A percentile compares a stretch with the other conserved stretches of the same genome.
phyloP scores from a whole-genome alignment of 2,797 vertebrate species.

The Acrossocheilus fasciatus region DNA sequence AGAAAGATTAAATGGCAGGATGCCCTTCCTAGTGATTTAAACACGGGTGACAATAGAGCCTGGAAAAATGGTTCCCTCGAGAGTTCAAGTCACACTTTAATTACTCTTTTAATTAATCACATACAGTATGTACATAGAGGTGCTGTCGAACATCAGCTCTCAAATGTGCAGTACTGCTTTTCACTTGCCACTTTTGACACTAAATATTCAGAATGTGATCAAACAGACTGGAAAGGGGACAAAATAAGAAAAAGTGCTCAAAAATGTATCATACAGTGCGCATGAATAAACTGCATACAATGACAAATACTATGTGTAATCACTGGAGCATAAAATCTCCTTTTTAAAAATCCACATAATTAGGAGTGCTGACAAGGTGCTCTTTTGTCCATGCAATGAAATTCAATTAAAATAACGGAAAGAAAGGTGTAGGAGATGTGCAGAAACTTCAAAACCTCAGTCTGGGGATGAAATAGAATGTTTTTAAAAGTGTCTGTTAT shows the following conservation, averaged over 20 bases:
- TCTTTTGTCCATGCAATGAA: conserved; percentile 48
- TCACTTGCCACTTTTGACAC: neutral
- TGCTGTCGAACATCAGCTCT: conserved; percentile 26
- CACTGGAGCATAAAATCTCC: conserved; percentile 11
- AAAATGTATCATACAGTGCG: neutral
- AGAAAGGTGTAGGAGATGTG: conserved; percentile 42
- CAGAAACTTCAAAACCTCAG: conserved; percentile 41
- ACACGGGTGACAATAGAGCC: conserved; percentile 26
- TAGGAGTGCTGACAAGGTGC: conserved; percentile 51
- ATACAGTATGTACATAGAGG: conserved; percentile 7
- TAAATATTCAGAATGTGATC: conserved; percentile 11
- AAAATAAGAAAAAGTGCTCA: neutral
- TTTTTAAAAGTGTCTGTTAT: conserved; percentile 60
- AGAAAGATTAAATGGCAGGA: conserved; percentile 28
- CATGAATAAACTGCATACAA: conserved; percentile 24
- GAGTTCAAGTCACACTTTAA: conserved; percentile 48
- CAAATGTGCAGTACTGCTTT: conserved; percentile 1
- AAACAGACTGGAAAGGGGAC: conserved; percentile 5
- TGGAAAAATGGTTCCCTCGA: conserved; percentile 11
- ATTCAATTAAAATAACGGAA: conserved; percentile 58
- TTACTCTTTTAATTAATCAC: conserved; percentile 54
- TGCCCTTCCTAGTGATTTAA: conserved; percentile 33
- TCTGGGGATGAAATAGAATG: conserved; percentile 58
- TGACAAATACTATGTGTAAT: conserved; percentile 21
- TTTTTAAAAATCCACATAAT: conserved; percentile 43